phyloP scores from a whole-genome alignment of 2,888 invertebrate genomes.

The Neelides folsomi region DNA sequence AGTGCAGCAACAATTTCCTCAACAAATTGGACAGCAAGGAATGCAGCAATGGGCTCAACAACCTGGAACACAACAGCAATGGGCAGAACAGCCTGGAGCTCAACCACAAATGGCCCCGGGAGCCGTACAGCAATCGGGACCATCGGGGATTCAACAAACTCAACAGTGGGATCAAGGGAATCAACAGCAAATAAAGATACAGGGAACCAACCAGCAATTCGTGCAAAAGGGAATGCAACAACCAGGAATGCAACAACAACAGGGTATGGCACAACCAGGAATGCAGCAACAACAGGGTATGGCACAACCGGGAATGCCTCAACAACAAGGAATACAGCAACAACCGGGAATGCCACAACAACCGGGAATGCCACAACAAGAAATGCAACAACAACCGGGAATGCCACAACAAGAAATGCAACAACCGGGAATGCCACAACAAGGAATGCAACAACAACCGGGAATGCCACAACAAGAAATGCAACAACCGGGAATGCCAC shows the following conservation, averaged over 20 bases:
- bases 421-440: too few species aligned
- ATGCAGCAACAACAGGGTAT: too few species aligned
- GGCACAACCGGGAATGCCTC: too few species aligned
- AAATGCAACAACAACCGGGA: slow-evolving; percentile 1
- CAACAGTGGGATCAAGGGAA: neutral
- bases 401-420: too few species aligned
- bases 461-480: neutral
- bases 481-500: neutral
- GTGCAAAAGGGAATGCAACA: neutral
- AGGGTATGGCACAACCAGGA: too few species aligned
- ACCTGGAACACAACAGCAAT: neutral
- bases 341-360: too few species aligned
- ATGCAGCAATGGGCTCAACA: neutral
- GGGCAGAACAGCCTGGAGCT: neutral
- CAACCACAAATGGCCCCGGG: neutral
- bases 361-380: too few species aligned
- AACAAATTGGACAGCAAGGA: neutral
- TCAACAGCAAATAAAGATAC: slow-evolving; percentile 5
- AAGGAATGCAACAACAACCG: neutral
- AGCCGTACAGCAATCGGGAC: neutral
- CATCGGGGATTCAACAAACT: neutral
- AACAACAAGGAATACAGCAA: too few species aligned
- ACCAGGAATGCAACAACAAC: neutral
- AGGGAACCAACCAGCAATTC: neutral
- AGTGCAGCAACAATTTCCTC: neutral